Conservation (phyloP, 2,888 invertebrate species). For the Dorcus parallelipipedus region DNA sequence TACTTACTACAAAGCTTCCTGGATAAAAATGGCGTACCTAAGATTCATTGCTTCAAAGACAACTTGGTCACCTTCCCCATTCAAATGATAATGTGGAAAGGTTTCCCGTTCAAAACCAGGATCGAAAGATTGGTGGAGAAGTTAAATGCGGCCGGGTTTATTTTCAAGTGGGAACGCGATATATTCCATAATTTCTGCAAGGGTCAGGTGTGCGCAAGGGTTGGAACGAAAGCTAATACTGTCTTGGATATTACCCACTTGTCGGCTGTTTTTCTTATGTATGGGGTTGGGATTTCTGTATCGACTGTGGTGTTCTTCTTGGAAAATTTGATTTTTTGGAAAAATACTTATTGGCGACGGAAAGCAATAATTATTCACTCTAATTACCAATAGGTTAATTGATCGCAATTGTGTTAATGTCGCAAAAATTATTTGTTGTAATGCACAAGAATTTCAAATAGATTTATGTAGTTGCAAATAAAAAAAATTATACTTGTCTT, state of each 20-base stretch:
- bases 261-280: constrained; percentile 11
- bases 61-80: constrained; percentile 38
- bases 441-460: too few relatives aligned
- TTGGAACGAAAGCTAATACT: neutral
- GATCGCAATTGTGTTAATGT: too few relatives aligned
- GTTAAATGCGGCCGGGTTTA: constrained; percentile 36
- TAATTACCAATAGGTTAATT: too few relatives aligned
- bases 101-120: constrained; percentile 35
- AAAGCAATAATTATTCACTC: too few relatives aligned
- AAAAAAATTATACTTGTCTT: too few relatives aligned
- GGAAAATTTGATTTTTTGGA: neutral
- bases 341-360: too few relatives aligned
- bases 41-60: constrained; percentile 32
- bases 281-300: neutral
- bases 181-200: constrained; percentile 21
- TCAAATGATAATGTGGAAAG: constrained; percentile 40
- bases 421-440: too few relatives aligned
- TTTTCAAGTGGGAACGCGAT: constrained; percentile 29
- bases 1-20: constrained; percentile 32
- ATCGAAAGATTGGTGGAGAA: constrained; percentile 34
- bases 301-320: too few relatives aligned
- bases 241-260: constrained; percentile 3
- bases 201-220: neutral
- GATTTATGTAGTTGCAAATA: too few relatives aligned
- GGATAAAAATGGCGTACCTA: constrained; percentile 25